phyloP scores from a whole-genome alignment of 92 coral and sea anemone genomes.

The Heliopora coerulea region DNA sequence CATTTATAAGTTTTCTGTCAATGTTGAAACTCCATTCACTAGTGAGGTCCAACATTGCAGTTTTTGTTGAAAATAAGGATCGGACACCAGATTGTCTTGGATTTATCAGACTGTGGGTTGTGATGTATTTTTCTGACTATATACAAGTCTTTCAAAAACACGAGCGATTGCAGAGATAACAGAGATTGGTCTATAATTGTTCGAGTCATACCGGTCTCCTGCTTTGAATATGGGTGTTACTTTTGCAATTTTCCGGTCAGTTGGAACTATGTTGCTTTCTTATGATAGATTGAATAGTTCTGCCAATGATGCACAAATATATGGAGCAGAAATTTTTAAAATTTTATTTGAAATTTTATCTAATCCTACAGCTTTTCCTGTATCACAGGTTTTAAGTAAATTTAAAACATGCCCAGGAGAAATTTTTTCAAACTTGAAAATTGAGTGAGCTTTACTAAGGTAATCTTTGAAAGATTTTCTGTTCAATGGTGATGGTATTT shows the following conservation, averaged over 20 bases:
- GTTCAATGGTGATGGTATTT: constrained; percentile 13
- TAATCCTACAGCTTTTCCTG: constrained; percentile 26
- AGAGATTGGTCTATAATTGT: constrained; percentile 43
- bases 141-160: constrained; percentile 38
- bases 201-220: constrained; percentile 25
- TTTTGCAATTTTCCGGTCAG: constrained; percentile 37
- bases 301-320: too few species aligned
- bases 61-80: constrained; percentile 25
- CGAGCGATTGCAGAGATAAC: too few species aligned
- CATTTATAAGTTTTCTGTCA: constrained; percentile 4
- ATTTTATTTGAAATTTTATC: constrained; percentile 30
- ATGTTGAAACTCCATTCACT: constrained; percentile 5
- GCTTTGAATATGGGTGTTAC: constrained; percentile 40
- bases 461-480: constrained; percentile 11
- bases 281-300: too few species aligned
- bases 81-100: constrained; percentile 36
- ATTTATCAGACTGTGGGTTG: too few species aligned
- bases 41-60: constrained; percentile 22
- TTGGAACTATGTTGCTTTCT: constrained; percentile 17
- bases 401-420: constrained; percentile 19
- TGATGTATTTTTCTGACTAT: too few species aligned
- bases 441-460: background rate
- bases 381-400: constrained; percentile 8
- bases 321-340: constrained; percentile 23
- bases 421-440: constrained; percentile 6